Evolutionary conservation across 2,113 vertebrate species (phyloP).

Genomic region (Alouatta palliata): DNA sequence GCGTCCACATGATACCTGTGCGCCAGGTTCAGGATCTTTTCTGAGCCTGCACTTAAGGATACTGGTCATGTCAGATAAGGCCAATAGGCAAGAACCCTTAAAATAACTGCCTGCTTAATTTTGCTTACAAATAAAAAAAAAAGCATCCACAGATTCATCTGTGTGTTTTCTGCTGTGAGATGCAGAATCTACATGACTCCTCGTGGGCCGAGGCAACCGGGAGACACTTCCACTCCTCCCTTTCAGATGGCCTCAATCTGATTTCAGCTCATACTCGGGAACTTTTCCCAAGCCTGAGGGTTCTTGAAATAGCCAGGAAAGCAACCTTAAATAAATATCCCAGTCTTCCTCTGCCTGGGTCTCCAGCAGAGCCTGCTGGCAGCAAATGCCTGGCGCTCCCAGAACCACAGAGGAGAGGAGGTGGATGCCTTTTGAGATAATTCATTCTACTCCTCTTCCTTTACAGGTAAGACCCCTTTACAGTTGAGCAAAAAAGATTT

Average conservation of each 20-base stretch:
- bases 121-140: background rate
- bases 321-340: background rate
- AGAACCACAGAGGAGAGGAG: background rate
- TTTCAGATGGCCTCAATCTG: background rate
- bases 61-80: background rate
- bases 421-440: background rate
- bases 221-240: background rate
- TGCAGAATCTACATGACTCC: background rate
- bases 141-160: background rate
- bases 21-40: background rate
- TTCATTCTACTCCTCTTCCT: background rate
- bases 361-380: background rate
- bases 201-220: background rate
- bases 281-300: background rate
- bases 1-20: background rate
- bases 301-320: background rate
- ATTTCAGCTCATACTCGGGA: background rate
- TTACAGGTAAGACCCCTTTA: background rate
- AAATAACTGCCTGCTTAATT: slow-evolving; percentile 45
- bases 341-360: background rate
- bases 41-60: background rate
- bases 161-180: background rate
- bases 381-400: background rate
- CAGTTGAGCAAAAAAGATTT: background rate
- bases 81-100: background rate